Evolutionary conservation across 1,140 invertebrate genomes (phyloP).

Genomic region (Macrobrachium rosenbergii): DNA sequence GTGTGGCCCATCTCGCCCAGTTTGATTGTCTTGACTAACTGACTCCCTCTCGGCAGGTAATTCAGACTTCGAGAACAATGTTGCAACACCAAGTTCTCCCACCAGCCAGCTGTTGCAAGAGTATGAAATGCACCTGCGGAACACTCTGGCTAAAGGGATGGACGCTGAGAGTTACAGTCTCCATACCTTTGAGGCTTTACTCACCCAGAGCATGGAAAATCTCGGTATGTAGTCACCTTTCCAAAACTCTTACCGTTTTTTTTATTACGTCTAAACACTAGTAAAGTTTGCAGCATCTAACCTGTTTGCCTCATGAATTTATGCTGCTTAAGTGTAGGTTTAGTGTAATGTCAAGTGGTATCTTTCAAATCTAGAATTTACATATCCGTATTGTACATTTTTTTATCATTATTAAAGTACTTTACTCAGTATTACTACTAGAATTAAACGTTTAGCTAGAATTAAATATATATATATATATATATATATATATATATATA

Average conservation of each 20-base stretch:
- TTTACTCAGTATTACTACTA: background rate
- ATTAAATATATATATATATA: conserved; percentile 16
- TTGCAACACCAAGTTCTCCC: conserved; percentile 82
- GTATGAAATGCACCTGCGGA: conserved; percentile 95
- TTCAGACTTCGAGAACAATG: conserved; percentile 64
- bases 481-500: conserved; percentile 35
- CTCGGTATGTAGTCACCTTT: conserved; percentile 74
- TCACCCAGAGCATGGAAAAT: conserved; percentile 96
- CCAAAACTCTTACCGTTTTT: background rate
- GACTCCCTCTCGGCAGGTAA: conserved; percentile 63
- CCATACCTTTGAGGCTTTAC: conserved; percentile 91
- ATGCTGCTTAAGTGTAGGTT: too few relatives aligned
- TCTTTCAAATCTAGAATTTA: too few relatives aligned
- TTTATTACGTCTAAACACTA: background rate
- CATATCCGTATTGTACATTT: background rate
- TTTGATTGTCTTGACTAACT: conserved; percentile 94
- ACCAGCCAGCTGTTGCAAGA: conserved; percentile 88
- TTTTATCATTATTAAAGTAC: background rate
- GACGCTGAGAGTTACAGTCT: conserved; percentile 94
- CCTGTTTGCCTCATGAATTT: too few relatives aligned
- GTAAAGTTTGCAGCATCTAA: background rate
- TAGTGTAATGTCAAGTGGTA: too few relatives aligned
- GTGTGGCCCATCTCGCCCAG: conserved; percentile 82
- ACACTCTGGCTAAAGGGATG: conserved; percentile 94
- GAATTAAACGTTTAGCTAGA: background rate